These are phyloP conservation scores for Hermaeophaga mercurialis DNA, from an alignment of 2,888 invertebrate species.

Conservation along the genomic window DNA sequence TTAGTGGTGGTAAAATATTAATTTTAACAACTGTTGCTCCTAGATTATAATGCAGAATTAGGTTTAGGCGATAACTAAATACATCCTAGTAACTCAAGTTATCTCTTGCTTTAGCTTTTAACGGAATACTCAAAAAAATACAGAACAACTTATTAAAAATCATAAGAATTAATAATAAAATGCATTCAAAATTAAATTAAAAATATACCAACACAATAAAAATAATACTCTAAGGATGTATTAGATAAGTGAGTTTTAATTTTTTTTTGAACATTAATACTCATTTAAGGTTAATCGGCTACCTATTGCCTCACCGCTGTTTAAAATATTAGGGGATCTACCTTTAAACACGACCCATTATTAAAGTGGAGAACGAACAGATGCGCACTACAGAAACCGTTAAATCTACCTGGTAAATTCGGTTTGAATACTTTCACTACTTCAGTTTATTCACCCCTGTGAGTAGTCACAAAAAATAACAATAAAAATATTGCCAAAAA, in stretches of 20 bases:
- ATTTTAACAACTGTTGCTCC: conserved; percentile 57
- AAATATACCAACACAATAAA: no score
- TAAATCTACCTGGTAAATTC: conserved; percentile 21
- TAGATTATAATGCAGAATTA: background rate
- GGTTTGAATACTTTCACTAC: conserved; percentile 13
- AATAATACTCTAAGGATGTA: no score
- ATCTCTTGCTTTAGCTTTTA: no score
- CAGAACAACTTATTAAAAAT: no score
- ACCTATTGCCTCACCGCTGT: no score
- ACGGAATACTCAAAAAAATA: no score
- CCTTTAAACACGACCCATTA: background rate
- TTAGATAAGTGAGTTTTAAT: no score
- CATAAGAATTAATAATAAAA: no score
- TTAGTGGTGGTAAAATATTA: conserved; percentile 58
- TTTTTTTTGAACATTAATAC: background rate
- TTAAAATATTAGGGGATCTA: background rate
- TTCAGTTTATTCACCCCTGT: conserved; percentile 19
- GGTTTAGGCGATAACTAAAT: background rate
- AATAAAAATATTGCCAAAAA: no score
- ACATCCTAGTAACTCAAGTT: no score
- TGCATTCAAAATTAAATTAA: no score
- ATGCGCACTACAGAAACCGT: conserved; percentile 18
- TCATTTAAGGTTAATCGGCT: background rate
- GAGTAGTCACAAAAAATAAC: background rate
- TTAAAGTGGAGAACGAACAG: conserved; percentile 9